A percentile compares a stretch with the other conserved stretches of the same genome.
These are phyloP conservation scores for Lordiphosa andalusiaca DNA, from an alignment of 2,888 invertebrate species.

Conservation along the genomic window DNA sequence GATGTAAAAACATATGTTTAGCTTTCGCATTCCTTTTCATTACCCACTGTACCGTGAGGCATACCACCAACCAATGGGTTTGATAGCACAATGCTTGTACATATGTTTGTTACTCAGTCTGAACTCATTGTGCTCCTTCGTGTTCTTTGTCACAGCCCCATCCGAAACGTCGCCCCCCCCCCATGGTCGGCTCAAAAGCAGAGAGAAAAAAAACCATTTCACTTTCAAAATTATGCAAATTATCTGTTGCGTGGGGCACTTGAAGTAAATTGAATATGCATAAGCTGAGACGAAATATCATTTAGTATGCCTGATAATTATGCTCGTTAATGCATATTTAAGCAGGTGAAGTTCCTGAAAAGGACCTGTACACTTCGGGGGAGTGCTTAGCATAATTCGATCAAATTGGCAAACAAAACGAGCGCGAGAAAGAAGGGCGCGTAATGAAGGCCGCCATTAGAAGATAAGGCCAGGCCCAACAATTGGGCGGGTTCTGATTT, in stretches of 20 bases:
- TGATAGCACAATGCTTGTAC: conserved; percentile 1
- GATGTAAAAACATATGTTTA: no score
- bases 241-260: conserved; percentile 29
- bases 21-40: no score
- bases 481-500: conserved; percentile 50
- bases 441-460: conserved; percentile 64
- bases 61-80: conserved; percentile 3
- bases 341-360: conserved; percentile 24
- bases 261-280: conserved; percentile 58
- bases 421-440: conserved; percentile 14
- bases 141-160: background rate
- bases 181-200: background rate
- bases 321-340: conserved; percentile 70
- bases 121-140: no score
- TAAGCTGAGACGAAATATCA: conserved; percentile 32
- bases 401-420: conserved; percentile 52
- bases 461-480: conserved; percentile 54
- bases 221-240: conserved; percentile 48
- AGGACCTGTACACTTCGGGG: background rate
- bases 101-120: no score
- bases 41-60: conserved; percentile 2
- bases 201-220: conserved; percentile 22
- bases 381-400: conserved; percentile 64
- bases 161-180: no score
- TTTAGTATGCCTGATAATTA: conserved; percentile 68